A percentile compares a stretch with the other conserved stretches of the same genome.
Evolutionary conservation across 2,888 invertebrate genomes (phyloP).

Genomic region (Nudaria mundana): DNA sequence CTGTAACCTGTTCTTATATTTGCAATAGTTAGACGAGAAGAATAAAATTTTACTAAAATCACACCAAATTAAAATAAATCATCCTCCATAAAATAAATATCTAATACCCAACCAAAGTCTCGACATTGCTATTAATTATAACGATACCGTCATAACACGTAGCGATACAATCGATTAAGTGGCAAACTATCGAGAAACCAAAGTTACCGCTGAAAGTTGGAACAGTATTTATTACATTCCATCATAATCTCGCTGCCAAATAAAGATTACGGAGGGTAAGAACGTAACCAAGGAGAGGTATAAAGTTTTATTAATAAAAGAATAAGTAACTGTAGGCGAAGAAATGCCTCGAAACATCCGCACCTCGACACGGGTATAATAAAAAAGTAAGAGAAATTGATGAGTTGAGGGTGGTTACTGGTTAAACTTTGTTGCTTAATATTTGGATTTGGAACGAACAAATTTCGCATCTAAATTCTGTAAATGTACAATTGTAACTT

Average conservation of each 20-base stretch:
- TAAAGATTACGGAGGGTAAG: slow-evolving; percentile 40
- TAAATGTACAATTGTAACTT: not conserved
- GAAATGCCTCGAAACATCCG: slow-evolving; percentile 56
- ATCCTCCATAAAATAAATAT: too few relatives aligned
- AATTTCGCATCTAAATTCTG: slow-evolving; percentile 13
- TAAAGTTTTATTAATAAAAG: slow-evolving; percentile 73
- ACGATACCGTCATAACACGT: slow-evolving; percentile 6
- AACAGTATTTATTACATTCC: slow-evolving; percentile 16
- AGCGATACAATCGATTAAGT: slow-evolving; percentile 9
- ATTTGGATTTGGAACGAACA: slow-evolving; percentile 24
- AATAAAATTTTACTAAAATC: too few relatives aligned
- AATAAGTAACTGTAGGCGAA: slow-evolving; percentile 55
- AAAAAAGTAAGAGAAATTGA: slow-evolving; percentile 65
- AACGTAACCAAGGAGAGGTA: slow-evolving; percentile 43
- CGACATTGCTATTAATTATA: slow-evolving; percentile 11
- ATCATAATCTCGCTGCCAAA: slow-evolving; percentile 25
- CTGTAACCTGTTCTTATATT: too few relatives aligned
- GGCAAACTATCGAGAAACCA: slow-evolving; percentile 10
- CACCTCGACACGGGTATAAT: slow-evolving; percentile 54
- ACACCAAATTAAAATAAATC: not conserved
- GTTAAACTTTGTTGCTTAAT: slow-evolving; percentile 36
- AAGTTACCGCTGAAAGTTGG: slow-evolving; percentile 9
- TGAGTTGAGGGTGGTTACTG: slow-evolving; percentile 45
- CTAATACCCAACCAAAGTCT: slow-evolving; percentile 10
- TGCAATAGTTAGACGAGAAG: too few relatives aligned